Percentiles rank a stretch among this genome's conserved stretches.
Evolutionary conservation across 1,140 invertebrate species (phyloP).

Genomic region (Diprion similis): DNA sequence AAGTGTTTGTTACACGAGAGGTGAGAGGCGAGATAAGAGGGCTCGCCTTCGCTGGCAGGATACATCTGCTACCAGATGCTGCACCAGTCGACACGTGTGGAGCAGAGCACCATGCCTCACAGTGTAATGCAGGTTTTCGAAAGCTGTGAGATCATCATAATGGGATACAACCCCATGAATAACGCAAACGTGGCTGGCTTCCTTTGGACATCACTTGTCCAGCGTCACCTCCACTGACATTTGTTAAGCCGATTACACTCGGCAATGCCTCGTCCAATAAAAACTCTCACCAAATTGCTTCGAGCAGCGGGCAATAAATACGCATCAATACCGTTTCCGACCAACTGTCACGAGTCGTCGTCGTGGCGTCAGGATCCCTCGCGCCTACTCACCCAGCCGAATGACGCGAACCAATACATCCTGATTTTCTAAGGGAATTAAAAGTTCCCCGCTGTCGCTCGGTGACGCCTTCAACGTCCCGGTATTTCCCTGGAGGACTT

Average conservation of each 20-base stretch:
- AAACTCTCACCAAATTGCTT: not conserved
- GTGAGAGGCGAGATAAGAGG: not conserved
- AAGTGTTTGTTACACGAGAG: slow-evolving; percentile 39
- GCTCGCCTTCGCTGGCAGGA: not conserved
- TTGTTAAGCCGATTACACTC: not conserved
- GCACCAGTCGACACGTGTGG: not conserved
- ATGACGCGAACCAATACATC: not conserved
- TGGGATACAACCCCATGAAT: not conserved
- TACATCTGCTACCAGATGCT: slow-evolving; percentile 3
- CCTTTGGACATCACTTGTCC: not conserved
- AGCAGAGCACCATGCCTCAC: too few relatives aligned
- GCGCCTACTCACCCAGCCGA: too few relatives aligned
- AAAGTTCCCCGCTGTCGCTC: not conserved
- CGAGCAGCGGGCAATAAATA: too few relatives aligned
- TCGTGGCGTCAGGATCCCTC: too few relatives aligned
- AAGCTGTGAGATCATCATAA: too few relatives aligned
- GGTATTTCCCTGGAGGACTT: not conserved
- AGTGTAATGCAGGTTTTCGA: too few relatives aligned
- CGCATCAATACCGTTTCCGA: too few relatives aligned
- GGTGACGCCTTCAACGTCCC: not conserved
- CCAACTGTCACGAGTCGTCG: too few relatives aligned
- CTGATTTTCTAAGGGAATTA: slow-evolving; percentile 5
- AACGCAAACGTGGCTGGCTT: not conserved
- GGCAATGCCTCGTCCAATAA: not conserved
- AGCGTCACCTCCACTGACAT: not conserved